These are phyloP conservation scores for Podocnemis expansa DNA, from an alignment of 2,113 vertebrate species.

Conservation along the genomic window DNA sequence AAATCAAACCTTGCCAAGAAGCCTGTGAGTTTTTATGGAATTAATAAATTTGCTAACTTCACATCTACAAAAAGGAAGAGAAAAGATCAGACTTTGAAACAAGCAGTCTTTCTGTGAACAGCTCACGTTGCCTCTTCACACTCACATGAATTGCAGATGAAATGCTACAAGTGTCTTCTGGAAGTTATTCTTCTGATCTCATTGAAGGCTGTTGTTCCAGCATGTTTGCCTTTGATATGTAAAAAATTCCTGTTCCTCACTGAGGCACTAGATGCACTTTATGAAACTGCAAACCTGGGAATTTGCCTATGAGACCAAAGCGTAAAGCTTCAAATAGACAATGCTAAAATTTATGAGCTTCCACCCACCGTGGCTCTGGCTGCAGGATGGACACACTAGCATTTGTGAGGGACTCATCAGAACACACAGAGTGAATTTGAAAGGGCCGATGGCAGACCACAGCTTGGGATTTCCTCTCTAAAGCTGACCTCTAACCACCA, in stretches of 20 bases:
- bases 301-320: constrained; percentile 31
- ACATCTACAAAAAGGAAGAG: not conserved
- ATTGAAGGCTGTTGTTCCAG: constrained; percentile 21
- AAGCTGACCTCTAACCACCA: not conserved
- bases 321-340: not conserved
- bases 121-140: not conserved
- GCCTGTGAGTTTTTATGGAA: not conserved
- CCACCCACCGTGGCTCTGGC: not conserved
- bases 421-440: not conserved
- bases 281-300: not conserved
- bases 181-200: constrained; percentile 38
- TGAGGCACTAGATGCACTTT: constrained; percentile 12
- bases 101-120: not conserved
- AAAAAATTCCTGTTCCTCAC: constrained; percentile 4
- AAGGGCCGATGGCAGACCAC: not conserved
- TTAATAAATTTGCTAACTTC: not conserved
- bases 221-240: constrained; percentile 27
- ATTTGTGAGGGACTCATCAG: not conserved
- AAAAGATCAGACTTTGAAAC: not conserved
- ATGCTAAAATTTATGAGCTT: constrained; percentile 15
- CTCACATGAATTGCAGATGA: not conserved
- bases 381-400: not conserved
- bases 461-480: not conserved
- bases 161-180: constrained; percentile 16
- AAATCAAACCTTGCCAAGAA: not conserved